These are phyloP conservation scores for Hirtodrosophila duncani DNA, from an alignment of 2,888 invertebrate genomes.

Conservation along the genomic window DNA sequence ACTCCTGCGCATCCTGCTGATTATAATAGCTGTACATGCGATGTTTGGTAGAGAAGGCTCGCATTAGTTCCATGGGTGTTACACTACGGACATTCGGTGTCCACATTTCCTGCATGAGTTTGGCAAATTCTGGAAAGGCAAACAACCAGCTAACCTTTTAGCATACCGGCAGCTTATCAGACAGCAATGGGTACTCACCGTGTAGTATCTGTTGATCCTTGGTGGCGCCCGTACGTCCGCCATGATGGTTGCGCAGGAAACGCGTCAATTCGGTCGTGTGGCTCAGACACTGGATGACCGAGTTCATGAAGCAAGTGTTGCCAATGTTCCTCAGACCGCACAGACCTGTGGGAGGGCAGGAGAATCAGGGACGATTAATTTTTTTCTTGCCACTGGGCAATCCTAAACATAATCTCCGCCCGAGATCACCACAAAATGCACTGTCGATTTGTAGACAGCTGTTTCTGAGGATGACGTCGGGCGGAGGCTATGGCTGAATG, in stretches of 20 bases:
- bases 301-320: slow-evolving; percentile 81
- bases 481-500: too few species aligned
- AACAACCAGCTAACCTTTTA: background rate
- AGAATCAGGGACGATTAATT: slow-evolving; percentile 1
- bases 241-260: slow-evolving; percentile 75
- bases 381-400: too few species aligned
- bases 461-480: too few species aligned
- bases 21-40: slow-evolving; percentile 95
- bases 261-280: slow-evolving; percentile 78
- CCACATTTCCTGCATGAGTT: slow-evolving; percentile 86
- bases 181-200: slow-evolving; percentile 44
- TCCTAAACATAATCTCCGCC: too few species aligned
- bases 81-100: slow-evolving; percentile 80
- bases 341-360: slow-evolving; percentile 81
- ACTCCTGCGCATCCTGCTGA: slow-evolving; percentile 95
- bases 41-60: slow-evolving; percentile 92
- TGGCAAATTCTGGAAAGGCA: slow-evolving; percentile 82
- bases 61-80: slow-evolving; percentile 82
- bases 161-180: too few species aligned
- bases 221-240: slow-evolving; percentile 74
- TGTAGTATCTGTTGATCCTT: slow-evolving; percentile 78
- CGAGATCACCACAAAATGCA: too few species aligned
- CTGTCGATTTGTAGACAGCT: too few species aligned
- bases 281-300: slow-evolving; percentile 78
- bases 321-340: slow-evolving; percentile 96